Percentiles rank a stretch among this genome's conserved stretches.
These are phyloP conservation scores for Anolis apletophallus DNA, from an alignment of 2,797 vertebrate species.

Conservation along the genomic window DNA sequence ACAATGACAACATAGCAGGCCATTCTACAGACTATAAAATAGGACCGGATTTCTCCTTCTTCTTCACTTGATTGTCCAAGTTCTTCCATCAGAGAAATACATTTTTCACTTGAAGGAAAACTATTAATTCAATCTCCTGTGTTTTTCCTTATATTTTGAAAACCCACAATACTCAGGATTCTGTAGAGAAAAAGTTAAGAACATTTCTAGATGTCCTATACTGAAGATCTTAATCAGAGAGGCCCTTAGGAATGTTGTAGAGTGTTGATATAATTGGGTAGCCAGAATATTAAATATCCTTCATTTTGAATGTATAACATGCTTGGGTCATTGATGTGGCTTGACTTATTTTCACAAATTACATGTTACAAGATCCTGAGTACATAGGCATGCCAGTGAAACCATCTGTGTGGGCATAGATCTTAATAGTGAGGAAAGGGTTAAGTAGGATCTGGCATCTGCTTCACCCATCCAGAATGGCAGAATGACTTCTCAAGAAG, in stretches of 20 bases:
- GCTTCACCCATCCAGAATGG: constrained; percentile 59
- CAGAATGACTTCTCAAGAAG: constrained; percentile 65
- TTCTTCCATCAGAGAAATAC: no score
- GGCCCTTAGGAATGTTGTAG: no score
- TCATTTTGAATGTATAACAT: neutral
- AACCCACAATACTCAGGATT: no score
- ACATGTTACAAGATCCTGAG: neutral
- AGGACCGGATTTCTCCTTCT: no score
- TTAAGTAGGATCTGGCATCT: constrained; percentile 72
- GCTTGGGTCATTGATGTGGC: neutral
- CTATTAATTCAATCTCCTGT: no score
- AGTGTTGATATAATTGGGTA: neutral
- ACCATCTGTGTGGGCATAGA: neutral
- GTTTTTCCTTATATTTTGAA: no score
- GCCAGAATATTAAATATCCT: neutral
- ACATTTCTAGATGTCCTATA: neutral
- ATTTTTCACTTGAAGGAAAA: no score
- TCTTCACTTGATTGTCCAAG: no score
- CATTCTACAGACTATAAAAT: no score
- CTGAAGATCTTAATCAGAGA: neutral
- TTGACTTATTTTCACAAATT: neutral
- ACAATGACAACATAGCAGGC: no score
- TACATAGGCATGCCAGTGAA: neutral
- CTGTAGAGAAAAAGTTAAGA: no score
- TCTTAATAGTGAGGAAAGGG: constrained; percentile 58